Evolutionary conservation across 2,797 vertebrate genomes (phyloP), one percentile per base, ranked within the genome.

Genomic region (Scleropages formosus): DNA sequence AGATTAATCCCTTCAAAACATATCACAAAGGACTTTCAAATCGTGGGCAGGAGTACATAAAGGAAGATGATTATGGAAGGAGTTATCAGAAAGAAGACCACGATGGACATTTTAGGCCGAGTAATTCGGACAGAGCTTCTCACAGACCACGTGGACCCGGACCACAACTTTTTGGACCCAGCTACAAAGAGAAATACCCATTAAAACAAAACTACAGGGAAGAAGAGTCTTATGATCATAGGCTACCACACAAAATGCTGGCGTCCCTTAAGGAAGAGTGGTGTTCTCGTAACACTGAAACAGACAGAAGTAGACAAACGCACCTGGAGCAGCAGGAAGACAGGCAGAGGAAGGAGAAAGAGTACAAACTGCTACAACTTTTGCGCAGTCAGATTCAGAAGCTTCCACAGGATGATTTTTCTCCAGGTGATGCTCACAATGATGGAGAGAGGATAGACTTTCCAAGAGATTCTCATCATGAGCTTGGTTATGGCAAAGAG

Each of bases 301-400:
- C 39, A 15, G 69, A 78, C 60, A 27, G 73, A 51, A 68, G 76
- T 72, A 76, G 77, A 64, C 81, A 79, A 31, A 72, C 81, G 15
- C 80, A 81, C 70, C 59, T 78, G 49, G 82, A 84, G 13, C 82
- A 83, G 22, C 82, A 86, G 22, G 87, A 82, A 76, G 67, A 80
- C 24, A 79, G 84, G 24, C 85, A 88, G 47, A 77, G 82, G 13
- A 80, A 78, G 1, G 67, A 72, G 27, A 80, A 61, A 20, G 51
- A 66, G 46, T 12, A 18, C 56, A 22, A 16, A 20, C 65, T 78
- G 73, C 27, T 47, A 27, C 8, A 47, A 44, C 53, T 62, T 27
- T 47, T 69, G 44, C 67, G 15, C 16, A 44, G 67, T 1, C 15
- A 53, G 3, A 18, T 78, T 11, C 58, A 71, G 78, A 15, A 65